Conservation (phyloP, 2,888 invertebrate species). For the Empis livida region DNA sequence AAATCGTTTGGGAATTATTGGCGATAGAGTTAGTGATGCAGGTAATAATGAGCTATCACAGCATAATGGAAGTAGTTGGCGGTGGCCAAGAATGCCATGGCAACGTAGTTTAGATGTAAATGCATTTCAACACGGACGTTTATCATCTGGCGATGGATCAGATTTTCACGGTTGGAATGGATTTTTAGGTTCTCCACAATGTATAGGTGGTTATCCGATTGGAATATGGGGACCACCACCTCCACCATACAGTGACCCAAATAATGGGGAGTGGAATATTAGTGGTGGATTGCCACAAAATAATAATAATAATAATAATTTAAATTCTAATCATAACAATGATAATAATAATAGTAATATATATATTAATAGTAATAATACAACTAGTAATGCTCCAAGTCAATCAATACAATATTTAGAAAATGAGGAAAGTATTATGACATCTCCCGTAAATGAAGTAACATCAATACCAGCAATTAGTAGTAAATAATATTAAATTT, state of each 20-base stretch:
- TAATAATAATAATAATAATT: background rate
- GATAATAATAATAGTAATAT: background rate
- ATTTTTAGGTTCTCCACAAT: slow-evolving; percentile 17
- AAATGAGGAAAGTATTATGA: too few relatives aligned
- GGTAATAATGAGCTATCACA: background rate
- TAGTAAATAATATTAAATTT: too few relatives aligned
- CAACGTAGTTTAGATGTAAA: slow-evolving; percentile 40
- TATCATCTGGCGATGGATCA: slow-evolving; percentile 30
- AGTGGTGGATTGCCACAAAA: slow-evolving; percentile 16
- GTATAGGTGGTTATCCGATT: slow-evolving; percentile 34
- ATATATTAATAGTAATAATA: background rate
- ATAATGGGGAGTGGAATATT: slow-evolving; percentile 48
- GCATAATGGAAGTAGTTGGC: slow-evolving; percentile 38
- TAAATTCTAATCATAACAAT: background rate
- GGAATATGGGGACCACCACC: slow-evolving; percentile 73
- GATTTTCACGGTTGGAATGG: slow-evolving; percentile 30
- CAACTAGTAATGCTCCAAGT: background rate
- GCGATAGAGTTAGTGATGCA: background rate
- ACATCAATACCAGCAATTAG: too few relatives aligned
- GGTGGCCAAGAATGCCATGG: slow-evolving; percentile 63
- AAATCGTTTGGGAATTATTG: too few relatives aligned
- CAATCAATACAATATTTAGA: background rate
- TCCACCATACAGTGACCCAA: slow-evolving; percentile 75
- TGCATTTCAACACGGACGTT: background rate
- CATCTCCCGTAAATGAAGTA: too few relatives aligned